Evolutionary conservation across 2,113 vertebrate species (phyloP), one percentile per base, ranked within the genome.

Genomic region (Hipposideros armiger): DNA sequence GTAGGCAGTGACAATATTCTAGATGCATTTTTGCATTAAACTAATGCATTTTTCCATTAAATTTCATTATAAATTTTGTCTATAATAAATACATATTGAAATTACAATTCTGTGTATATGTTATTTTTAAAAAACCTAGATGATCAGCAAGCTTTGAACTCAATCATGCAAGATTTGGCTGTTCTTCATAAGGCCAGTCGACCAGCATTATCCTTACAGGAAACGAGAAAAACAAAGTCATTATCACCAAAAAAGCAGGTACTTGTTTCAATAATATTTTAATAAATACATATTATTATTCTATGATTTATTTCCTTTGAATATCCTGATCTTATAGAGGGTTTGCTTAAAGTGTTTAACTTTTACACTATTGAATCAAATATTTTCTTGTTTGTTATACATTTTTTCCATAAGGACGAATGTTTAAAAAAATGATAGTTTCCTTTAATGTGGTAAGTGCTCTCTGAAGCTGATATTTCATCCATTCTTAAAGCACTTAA

Each of bases 141-240:
- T 99, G 99, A 99, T 98, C 99, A 99, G 99, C 99, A 99, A 98
- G 99, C 99, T 95, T 98, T 99, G 98, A 99, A 99, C 97, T 99
- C 99, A 84, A 99, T 99, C 98, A 99, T 99, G 99, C 99, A 99
- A 98, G 99, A 99, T 98, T 98, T 99, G 99, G 99, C 99, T 97
- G 99, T 99, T 98, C 99, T 99, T 96, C 99, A 99, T 96, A 99
- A 99, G 96, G 99, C 99, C 74, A 99, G 99, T 98, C 99, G 99
- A 98, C 99, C 99, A 97, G 98, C 98, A 85, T 97, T 99, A 98
- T 98, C 99, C 86, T 98, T 99, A 97, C 98, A 99, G 91, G 99
- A 99, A 98, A 98, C 99, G 86, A 98, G 98, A 95, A 99, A 99
- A 98, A 98, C 99, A 97, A 99, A 99, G 98, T 98, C 99, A 96